Percentiles rank a stretch among this genome's conserved stretches.
Conservation (phyloP, 2,113 vertebrate genomes). For the Saimiri boliviensis region DNA sequence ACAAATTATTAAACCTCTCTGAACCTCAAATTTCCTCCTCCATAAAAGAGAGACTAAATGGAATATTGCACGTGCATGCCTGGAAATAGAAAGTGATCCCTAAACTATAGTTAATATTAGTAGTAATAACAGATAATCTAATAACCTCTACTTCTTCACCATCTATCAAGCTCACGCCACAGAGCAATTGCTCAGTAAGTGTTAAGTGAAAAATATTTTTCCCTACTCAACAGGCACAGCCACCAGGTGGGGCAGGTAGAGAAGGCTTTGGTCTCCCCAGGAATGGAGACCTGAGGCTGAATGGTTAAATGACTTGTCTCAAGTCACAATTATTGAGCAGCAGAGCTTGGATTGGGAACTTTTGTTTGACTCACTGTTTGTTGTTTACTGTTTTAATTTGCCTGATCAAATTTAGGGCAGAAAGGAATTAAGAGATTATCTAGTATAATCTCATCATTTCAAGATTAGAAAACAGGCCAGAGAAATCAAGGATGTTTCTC, state of each 20-base stretch:
- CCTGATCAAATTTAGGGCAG: background rate
- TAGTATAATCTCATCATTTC: background rate
- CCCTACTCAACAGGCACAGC: background rate
- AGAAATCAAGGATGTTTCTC: background rate
- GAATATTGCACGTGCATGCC: background rate
- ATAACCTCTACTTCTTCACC: background rate
- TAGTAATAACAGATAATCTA: background rate
- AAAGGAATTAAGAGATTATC: background rate
- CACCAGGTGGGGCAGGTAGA: background rate
- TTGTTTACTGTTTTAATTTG: slow-evolving; percentile 16
- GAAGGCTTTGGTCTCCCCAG: background rate
- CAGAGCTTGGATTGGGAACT: background rate
- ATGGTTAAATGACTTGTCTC: background rate
- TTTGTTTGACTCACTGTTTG: background rate
- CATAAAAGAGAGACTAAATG: background rate
- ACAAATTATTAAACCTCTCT: background rate
- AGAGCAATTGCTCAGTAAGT: background rate
- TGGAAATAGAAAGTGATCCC: background rate
- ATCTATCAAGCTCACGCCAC: background rate
- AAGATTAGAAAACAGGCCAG: background rate
- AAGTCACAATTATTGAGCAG: background rate
- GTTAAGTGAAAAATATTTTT: background rate
- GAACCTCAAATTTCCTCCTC: slow-evolving; percentile 20
- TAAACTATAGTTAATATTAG: background rate
- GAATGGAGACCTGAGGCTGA: background rate